These are phyloP conservation scores for Bettongia penicillata DNA, from an alignment of 2,113 vertebrate species.

Conservation along the genomic window DNA sequence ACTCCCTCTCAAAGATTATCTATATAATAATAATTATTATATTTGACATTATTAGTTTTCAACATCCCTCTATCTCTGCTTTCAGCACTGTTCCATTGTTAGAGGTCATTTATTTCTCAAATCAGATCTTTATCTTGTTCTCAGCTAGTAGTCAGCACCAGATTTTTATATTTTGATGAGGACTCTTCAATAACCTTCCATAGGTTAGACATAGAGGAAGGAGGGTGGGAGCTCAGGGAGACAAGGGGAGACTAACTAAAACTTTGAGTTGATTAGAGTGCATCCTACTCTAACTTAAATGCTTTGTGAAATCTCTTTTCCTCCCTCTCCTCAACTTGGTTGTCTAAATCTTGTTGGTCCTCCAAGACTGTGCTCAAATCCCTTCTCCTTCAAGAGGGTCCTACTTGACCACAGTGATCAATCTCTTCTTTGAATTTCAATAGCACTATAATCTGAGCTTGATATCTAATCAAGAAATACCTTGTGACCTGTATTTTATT, in stretches of 20 bases:
- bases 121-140: background rate
- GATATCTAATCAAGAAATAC: background rate
- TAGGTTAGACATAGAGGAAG: background rate
- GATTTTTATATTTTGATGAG: background rate
- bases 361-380: background rate
- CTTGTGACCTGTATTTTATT: background rate
- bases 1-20: background rate
- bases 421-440: background rate
- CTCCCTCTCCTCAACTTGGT: background rate
- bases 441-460: accelerated
- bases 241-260: background rate
- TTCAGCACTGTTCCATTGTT: background rate
- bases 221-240: background rate
- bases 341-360: background rate
- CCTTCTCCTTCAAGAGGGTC: background rate
- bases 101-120: background rate
- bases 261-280: background rate
- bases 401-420: background rate
- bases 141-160: background rate
- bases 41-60: background rate
- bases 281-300: background rate
- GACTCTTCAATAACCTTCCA: background rate
- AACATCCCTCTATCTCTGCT: background rate
- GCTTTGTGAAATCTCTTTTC: background rate
- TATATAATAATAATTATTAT: background rate